Evolutionary conservation across 2,113 vertebrate species (phyloP).

Genomic region (Alaudala cheleensis): DNA sequence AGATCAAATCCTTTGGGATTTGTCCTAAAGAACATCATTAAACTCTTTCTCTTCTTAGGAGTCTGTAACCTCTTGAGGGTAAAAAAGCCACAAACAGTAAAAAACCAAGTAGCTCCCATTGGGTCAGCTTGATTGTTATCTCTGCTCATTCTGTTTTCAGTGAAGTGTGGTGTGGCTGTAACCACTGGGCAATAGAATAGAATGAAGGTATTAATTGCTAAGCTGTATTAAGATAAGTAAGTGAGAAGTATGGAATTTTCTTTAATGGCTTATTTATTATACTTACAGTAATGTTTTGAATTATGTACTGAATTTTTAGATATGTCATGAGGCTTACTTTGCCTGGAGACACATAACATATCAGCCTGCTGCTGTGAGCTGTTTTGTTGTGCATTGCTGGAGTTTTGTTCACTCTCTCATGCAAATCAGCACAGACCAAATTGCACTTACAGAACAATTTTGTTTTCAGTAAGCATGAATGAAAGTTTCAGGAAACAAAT

Average conservation of each 20-base stretch:
- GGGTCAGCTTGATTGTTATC: not conserved
- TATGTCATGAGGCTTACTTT: conserved; percentile 39
- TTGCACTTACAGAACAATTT: not conserved
- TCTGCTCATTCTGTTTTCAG: not conserved
- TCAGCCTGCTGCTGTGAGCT: not conserved
- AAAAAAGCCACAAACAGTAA: not conserved
- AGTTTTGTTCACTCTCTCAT: not conserved
- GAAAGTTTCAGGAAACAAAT: not conserved
- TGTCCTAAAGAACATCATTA: not conserved
- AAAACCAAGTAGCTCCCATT: not conserved
- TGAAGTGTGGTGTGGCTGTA: not conserved
- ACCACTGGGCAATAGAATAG: not conserved
- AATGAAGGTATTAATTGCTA: conserved; percentile 13
- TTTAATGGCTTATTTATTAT: conserved; percentile 37
- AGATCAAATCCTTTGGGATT: not conserved
- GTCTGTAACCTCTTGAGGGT: not conserved
- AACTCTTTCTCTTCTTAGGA: not conserved
- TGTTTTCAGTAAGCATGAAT: conserved; percentile 27
- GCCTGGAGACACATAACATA: conserved; percentile 18
- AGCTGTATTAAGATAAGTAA: conserved; percentile 7
- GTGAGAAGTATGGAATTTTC: conserved; percentile 21
- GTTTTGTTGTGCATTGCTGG: not conserved
- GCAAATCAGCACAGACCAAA: not conserved
- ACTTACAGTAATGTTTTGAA: conserved; percentile 19
- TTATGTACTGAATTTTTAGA: not conserved